Evolutionary conservation across 2,113 vertebrate species (phyloP).

Genomic region (Cyprinodon brontotheroides): DNA sequence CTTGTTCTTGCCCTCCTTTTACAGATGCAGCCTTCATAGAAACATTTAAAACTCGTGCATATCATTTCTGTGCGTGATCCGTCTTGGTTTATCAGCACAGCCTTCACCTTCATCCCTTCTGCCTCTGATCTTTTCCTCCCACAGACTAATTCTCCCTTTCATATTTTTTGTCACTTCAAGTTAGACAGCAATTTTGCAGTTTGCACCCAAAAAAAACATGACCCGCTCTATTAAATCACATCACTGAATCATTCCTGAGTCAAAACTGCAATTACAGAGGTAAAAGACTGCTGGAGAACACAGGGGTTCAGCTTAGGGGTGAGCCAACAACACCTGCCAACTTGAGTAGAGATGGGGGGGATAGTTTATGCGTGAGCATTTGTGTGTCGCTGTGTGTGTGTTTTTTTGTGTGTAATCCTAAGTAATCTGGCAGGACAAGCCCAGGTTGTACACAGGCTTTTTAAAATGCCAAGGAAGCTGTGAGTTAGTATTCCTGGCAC

Average conservation of each 20-base stretch:
- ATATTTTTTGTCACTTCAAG: constrained; percentile 35
- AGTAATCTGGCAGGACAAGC: constrained; percentile 68
- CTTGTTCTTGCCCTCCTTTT: constrained; percentile 14
- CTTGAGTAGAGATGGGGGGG: constrained; percentile 49
- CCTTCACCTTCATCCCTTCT: constrained; percentile 25
- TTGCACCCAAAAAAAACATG: constrained; percentile 47
- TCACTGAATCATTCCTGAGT: constrained; percentile 61
- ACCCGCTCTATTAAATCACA: constrained; percentile 49
- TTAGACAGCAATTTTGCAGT: constrained; percentile 36
- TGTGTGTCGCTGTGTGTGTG: constrained; percentile 25
- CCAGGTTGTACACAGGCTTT: constrained; percentile 57
- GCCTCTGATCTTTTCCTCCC: constrained; percentile 42
- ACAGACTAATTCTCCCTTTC: constrained; percentile 14
- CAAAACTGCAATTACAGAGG: constrained; percentile 60
- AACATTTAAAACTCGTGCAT: constrained; percentile 16
- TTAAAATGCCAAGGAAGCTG: constrained; percentile 58
- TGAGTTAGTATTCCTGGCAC: constrained; percentile 70
- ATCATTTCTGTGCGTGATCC: not conserved
- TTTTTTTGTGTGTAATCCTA: constrained; percentile 61
- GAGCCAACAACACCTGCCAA: constrained; percentile 68
- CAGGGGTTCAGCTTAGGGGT: constrained; percentile 47
- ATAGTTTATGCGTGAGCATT: constrained; percentile 31
- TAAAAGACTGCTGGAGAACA: constrained; percentile 57
- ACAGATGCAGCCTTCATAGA: not conserved
- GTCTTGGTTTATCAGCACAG: constrained; percentile 2